Evolutionary conservation across 2,113 vertebrate genomes (phyloP), one percentile per base, ranked within the genome.

Genomic region (Nyctereutes procyonoides): DNA sequence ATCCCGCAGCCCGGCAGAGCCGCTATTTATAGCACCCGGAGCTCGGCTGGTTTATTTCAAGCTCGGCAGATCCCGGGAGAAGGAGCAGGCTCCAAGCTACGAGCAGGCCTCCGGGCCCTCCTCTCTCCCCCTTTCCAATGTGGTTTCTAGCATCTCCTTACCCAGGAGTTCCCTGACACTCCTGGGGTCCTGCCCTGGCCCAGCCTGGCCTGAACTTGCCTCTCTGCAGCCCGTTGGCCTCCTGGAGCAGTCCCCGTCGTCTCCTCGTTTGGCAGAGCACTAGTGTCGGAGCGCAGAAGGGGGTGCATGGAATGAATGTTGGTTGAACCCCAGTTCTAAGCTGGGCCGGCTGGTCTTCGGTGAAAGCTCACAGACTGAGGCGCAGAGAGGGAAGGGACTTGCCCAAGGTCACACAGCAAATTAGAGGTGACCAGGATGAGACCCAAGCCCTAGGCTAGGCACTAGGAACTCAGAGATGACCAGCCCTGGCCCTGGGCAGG

Each of bases 21-120:
- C 0, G 2, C 96, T 97, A 88, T 97, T 97, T 98, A 88, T 96
- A 98, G 82, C 51, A 1, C 51, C 0, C 4, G 74, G 95, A 83
- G 38, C 86, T 81, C 1, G 1, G 82, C 95, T 93, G 95, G 80
- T 92, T 93, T 97, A 95, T 98, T 98, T 97, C 97, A 89, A 69
- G 93, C 82, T 53, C 65, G 10, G 0, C 38, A 60, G 91, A 71
- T 96, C 84, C 86, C 74, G 0, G 13, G n/a, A 83, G 88, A 85
- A 85, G 63, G n/a, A 92, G 35, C 80, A 71, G 48, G 51, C 73
- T 67, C 53, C 43, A 13, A 17, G 48, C 69, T 56, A 82, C n/a
- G 43, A 55, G 76, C 60, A 60, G 74, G 38, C n/a, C 1, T 2
- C 19, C 0, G 10, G 55, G 35, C 53, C 88, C 58, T 76, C 48